A percentile compares a stretch with the other conserved stretches of the same genome.
Evolutionary conservation across 2,113 vertebrate species (phyloP).

Genomic region (Alaudala cheleensis): DNA sequence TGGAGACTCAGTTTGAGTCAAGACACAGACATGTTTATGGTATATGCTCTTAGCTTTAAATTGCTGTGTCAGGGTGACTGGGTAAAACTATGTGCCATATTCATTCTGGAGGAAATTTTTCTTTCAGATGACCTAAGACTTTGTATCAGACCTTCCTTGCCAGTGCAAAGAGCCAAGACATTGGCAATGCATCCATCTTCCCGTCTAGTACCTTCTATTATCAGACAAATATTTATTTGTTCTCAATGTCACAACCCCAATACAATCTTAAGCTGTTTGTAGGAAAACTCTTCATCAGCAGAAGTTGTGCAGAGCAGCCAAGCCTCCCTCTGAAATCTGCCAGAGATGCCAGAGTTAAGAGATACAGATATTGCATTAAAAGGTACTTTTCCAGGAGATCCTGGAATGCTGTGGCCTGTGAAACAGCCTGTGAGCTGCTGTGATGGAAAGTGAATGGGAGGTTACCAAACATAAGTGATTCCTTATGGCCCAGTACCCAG

Average conservation of each 20-base stretch:
- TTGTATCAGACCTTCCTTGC: not conserved
- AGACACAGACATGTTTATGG: not conserved
- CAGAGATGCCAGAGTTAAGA: not conserved
- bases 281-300: not conserved
- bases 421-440: not conserved
- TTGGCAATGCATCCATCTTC: not conserved
- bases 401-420: not conserved
- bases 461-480: not conserved
- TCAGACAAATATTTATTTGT: not conserved
- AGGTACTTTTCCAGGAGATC: not conserved
- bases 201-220: not conserved
- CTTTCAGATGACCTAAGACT: not conserved
- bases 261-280: not conserved
- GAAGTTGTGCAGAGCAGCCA: not conserved
- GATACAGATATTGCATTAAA: not conserved
- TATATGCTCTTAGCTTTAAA: not conserved
- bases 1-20: not conserved
- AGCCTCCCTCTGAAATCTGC: not conserved
- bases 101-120: not conserved
- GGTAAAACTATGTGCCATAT: not conserved
- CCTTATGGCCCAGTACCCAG: not conserved
- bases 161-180: not conserved
- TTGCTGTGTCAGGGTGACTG: not conserved
- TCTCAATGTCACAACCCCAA: not conserved
- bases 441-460: not conserved